Base-by-base conservation (phyloP, 2,113 vertebrate genomes). In the Myxocyprinus asiaticus region DNA sequence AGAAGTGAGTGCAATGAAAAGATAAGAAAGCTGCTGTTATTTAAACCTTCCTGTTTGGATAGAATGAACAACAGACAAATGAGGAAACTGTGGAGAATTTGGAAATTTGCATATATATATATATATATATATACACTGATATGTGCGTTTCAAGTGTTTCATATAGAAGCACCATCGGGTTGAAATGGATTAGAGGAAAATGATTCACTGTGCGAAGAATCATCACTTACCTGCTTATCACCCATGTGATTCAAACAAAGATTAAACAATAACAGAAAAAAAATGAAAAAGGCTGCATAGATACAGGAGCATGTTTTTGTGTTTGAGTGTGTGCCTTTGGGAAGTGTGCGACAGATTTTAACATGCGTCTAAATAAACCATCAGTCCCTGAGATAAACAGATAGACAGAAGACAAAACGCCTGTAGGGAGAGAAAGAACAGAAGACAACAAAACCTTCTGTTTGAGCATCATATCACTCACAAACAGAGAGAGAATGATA, bases 351-450 rank as follows among this genome's bases (percentile, higher is more conserved):
- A 68, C 56, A 45, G 69, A 68, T 47, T 59, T 51, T 50, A 84
- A 81, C 70, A 81, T 73, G 59, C 17, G 51, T 73, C 76, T 78
- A 78, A 58, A 81, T 81, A 70, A 65, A 76, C 62, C 80, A 67
- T 17, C 15, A 17, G 58, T 71, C 72, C 44, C 58, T 76, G 12
- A 76, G 56, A 80, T 68, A 58, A 50, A 73, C 53, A 47, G 64
- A 74, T 33, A 33, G 22, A 33, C 22, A 33, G 22, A 33, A 45
- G 47, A 43, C 10, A 64, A 63, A 56, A 63, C 22, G 15, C 68
- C 48, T 82, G 75, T n/a, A 67, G 59, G 63, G 47, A 5, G 68
- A 55, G 73, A 67, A 70, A 55, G 73, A 67, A 70, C 33, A 58
- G 55, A 76, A 63, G 48, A 67, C 10, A 58, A 12, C 12, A 2